Base-by-base conservation (phyloP, 2,888 invertebrate genomes). In the Lypha dubia region DNA sequence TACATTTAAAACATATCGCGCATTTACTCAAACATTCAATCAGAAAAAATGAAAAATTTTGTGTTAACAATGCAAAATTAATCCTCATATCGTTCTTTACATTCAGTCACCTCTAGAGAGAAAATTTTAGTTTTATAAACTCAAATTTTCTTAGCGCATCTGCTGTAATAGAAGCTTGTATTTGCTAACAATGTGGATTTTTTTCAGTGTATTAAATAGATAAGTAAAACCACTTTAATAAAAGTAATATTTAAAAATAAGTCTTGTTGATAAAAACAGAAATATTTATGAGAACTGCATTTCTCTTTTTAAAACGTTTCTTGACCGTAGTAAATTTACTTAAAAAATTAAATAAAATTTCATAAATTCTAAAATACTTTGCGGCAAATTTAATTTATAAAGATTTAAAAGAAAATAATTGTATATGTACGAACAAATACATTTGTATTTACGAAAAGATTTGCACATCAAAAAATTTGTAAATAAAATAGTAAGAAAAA, bases 371-470 rank as follows among this genome's bases (percentile, higher is more conserved):
- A 46, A 44, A 44, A 53, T 17, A 41, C 28, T 65, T 56, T 56
- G 53, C 28, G 17, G 32, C 63, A 56, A 44, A 56, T 28, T 75
- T n/a, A 53, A 65, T 32, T 65, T 53, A 75, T 56, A 53, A 65
- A 75, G 63, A 75, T 44, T 22, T 41, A 22, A 11, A 13, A 24
- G 9, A 1, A 49, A 51, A 49, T 58, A 76, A 76, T 35, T 22
- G 35, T 17, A 38, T 9, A 7, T 20, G 28, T 68, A 28, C 15
- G 3, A 28, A 24, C n/a, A n/a, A n/a, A n/a, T n/a, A n/a, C n/a
- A n/a, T n/a, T n/a, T n/a, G n/a, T 68, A 49, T 68, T 46, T 77
- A 17, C 32, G 11, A 13, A 49, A 15, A 60, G 77, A 68, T 77
- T 70, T 53, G 11, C 41, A 24, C 56, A 56, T 56, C 15, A 51